phyloP scores from a whole-genome alignment of 1,140 invertebrate genomes.

The Leptinotarsa lineolata region DNA sequence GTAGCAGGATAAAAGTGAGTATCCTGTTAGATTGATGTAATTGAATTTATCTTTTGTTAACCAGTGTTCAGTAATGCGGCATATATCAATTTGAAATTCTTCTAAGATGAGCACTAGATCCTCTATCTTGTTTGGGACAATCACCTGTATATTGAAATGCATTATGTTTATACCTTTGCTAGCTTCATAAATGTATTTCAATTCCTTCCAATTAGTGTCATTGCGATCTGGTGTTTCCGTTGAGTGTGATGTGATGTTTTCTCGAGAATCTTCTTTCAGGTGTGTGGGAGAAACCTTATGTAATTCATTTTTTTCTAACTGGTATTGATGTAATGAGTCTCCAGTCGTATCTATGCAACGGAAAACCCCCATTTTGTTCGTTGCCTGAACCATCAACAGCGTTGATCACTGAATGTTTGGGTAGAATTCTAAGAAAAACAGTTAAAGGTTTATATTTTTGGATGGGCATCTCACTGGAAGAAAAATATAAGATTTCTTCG shows the following conservation, averaged over 20 bases:
- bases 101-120: constrained; percentile 3
- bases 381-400: too few species aligned
- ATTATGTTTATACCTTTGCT: constrained; percentile 4
- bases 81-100: constrained; percentile 2
- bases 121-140: constrained; percentile 6
- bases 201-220: neutral
- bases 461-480: too few species aligned
- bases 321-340: too few species aligned
- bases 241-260: neutral
- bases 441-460: too few species aligned
- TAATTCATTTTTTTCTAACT: too few species aligned
- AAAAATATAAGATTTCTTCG: too few species aligned
- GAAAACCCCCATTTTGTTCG: too few species aligned
- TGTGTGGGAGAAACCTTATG: too few species aligned
- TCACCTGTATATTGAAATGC: constrained; percentile 5
- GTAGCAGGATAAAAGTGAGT: constrained; percentile 1
- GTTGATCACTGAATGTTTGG: too few species aligned
- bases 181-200: neutral
- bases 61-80: neutral
- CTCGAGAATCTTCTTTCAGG: constrained; percentile 2
- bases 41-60: constrained; percentile 5
- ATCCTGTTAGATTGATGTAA: neutral
- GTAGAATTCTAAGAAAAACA: too few species aligned
- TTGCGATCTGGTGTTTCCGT: neutral
- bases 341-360: too few species aligned